These are phyloP conservation scores for Euspilapteryx auroguttella DNA, from an alignment of 2,888 invertebrate genomes.

Conservation along the genomic window DNA sequence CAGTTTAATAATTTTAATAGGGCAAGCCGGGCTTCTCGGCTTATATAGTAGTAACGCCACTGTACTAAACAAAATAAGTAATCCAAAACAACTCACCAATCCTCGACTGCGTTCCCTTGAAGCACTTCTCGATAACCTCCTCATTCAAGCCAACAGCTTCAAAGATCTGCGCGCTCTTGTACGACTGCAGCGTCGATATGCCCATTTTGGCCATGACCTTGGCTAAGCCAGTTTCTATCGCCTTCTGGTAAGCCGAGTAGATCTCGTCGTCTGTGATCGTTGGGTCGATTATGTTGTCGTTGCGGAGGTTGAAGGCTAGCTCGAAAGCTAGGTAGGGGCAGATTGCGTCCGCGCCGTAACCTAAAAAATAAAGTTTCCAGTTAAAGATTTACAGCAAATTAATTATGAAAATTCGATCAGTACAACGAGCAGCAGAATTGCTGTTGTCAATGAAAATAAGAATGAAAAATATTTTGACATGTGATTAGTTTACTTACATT, in stretches of 20 bases:
- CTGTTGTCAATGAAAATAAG: too few species aligned
- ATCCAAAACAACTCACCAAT: slow-evolving; percentile 39
- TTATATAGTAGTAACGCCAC: too few species aligned
- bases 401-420: too few species aligned
- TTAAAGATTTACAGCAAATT: too few species aligned
- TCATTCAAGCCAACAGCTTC: slow-evolving; percentile 94
- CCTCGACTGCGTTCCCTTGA: slow-evolving; percentile 73
- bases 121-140: slow-evolving; percentile 93
- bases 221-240: slow-evolving; percentile 79
- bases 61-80: not conserved
- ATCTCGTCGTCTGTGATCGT: slow-evolving; percentile 78
- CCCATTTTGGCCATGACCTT: slow-evolving; percentile 98
- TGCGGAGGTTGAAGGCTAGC: slow-evolving; percentile 82
- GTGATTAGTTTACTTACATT: too few species aligned
- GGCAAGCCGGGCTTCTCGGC: too few species aligned
- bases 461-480: too few species aligned
- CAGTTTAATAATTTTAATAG: too few species aligned
- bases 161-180: slow-evolving; percentile 99
- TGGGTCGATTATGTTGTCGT: slow-evolving; percentile 82
- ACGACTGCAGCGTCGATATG: slow-evolving; percentile 96
- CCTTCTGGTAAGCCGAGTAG: slow-evolving; percentile 85
- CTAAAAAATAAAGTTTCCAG: slow-evolving; percentile 14
- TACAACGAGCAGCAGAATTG: too few species aligned
- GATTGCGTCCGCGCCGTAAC: slow-evolving; percentile 96
- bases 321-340: slow-evolving; percentile 97